phyloP scores from a whole-genome alignment of 1,140 invertebrate species.

The Pseudomyrmex pallidus region DNA sequence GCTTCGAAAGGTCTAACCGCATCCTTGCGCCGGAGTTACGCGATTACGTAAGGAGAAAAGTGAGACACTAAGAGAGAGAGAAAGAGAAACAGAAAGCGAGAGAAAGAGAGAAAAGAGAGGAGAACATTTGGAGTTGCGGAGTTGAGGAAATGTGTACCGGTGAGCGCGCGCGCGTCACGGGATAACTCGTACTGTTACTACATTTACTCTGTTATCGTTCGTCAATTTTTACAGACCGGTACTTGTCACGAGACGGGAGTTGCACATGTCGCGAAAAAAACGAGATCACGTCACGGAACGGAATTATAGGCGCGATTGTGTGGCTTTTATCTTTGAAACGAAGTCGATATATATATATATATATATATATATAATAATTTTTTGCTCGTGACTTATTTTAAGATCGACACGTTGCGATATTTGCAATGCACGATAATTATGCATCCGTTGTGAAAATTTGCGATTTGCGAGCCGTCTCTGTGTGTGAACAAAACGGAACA shows the following conservation, averaged over 20 bases:
- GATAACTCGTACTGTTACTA: constrained; percentile 5
- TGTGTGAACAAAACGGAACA: neutral
- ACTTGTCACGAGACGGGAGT: neutral
- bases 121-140: neutral
- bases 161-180: neutral
- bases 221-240: constrained; percentile 15
- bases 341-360: neutral
- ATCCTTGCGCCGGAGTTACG: constrained; percentile 75
- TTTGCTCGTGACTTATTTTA: neutral
- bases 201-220: constrained; percentile 14
- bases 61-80: constrained; percentile 51
- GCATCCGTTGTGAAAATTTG: constrained; percentile 1
- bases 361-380: neutral
- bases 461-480: neutral
- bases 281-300: neutral
- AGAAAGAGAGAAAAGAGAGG: neutral
- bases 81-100: neutral
- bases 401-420: neutral
- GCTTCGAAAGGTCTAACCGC: constrained; percentile 76
- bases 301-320: neutral
- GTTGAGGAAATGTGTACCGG: constrained; percentile 33
- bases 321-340: constrained; percentile 7
- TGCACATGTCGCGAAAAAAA: neutral
- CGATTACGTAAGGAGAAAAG: constrained; percentile 74
- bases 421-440: neutral